Base-by-base conservation (phyloP, 2,797 vertebrate genomes). In the Dromococcyx pavoninus region DNA sequence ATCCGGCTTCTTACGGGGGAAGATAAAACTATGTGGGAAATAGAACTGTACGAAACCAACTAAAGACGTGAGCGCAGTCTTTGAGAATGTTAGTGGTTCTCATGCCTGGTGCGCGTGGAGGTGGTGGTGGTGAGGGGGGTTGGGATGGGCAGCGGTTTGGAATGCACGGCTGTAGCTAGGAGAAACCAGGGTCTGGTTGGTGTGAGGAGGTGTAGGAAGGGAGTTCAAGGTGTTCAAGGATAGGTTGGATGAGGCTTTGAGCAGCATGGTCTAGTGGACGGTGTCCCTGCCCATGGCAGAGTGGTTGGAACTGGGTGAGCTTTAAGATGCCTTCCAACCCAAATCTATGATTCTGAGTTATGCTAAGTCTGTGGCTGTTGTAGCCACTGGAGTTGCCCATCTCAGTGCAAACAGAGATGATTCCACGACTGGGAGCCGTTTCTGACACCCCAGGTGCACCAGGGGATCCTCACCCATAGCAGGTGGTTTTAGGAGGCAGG, bases 151-250 rank as follows among this genome's bases (percentile, higher is more conserved):
- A 2, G 7, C 46, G 0, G 64, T 21, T 9, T 22, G 70, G n/a
- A 23, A 12, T 11, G 72, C 73, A 17, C 1, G 35, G 56, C 48
- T 11, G 44, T 19, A 19, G 44, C 44, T 46, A 8, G 44, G 32
- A 6, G 39, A 4, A 7, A 4, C 5, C 9, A 33, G 25, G 1
- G 30, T 7, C 13, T 39, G 1, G 56, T 9, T 3, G 73, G 22
- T 21, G 46, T 2, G 11, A 1, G 58, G 3, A 41, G 32, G 2
- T 3, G 0, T 0, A 0, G 5, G 5, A 4, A 21, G 24, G 8
- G 11, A 23, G 22, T 48, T 48, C 22, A 48, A 48, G 46, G 46
- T 48, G 46, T 48, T 48, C 23, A 3, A 48, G 46, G 46, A 46
- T 11, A 48, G 46, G 46, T 48, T 48, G 46, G 46, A 48, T 48